Base-by-base conservation (phyloP, 2,113 vertebrate species). In the Sebastes schlegelii region DNA sequence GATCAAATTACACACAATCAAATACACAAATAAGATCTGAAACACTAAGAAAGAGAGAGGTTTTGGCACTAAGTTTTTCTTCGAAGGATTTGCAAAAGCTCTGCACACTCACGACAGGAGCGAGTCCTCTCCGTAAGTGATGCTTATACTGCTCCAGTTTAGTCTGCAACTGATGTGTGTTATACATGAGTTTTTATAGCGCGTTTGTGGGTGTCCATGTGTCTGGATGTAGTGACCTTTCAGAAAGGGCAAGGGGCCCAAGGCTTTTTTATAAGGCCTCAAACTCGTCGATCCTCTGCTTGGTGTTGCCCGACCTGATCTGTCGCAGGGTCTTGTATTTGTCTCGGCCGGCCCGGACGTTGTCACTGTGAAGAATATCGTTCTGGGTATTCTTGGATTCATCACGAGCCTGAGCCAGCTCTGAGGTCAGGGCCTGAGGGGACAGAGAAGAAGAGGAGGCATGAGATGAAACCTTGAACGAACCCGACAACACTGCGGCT, bases 321-420 rank as follows among this genome's bases (percentile, higher is more conserved):
- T 99, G 98, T 86, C 97, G 94, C 94, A 99, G 95, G 0, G 98
- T 99, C 94, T 99, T 99, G 96, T 98, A 99, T 93, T 99, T 99
- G 95, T 99, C 97, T 23, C 97, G 97, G 52, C 98, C 98, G 51
- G 93, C 95, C 42, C 95, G 89, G 86, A 98, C 92, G 46, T 99
- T 99, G 93, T 98, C 97, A 0, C 95, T 95, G 94, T 99, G 98
- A 69, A 99, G 96, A 40, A 99, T 80, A 51, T 99, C 98, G 0
- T 99, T 99, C 80, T 95, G 94, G 69, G 98, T 99, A 74, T 96
- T 97, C 96, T 97, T 99, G 71, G 96, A 95, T 8, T 99, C 97
- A 9, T 97, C 96, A 9, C 96, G 94, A 8, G 97, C 97, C 61
- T 97, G 96, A 62, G 97, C 97, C 93, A 99, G 91, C 94, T 99